Evolutionary conservation across 2,113 vertebrate species (phyloP).

Genomic region (Pavo muticus): DNA sequence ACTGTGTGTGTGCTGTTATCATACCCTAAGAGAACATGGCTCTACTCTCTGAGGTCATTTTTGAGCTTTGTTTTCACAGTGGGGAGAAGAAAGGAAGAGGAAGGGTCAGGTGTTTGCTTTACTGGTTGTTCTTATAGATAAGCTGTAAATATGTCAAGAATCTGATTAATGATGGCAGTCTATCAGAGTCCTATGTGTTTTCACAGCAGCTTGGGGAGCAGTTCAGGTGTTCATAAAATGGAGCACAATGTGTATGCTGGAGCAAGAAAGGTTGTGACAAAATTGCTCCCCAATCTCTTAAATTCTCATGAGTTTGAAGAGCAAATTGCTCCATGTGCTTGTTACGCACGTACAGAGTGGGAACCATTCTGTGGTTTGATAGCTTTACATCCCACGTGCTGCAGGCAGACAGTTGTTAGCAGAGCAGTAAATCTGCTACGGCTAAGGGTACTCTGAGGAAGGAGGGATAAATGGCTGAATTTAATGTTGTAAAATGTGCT

Average conservation of each 20-base stretch:
- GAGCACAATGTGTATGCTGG: neutral
- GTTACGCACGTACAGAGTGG: fast-evolving
- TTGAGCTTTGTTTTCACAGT: neutral
- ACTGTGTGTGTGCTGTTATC: too few relatives aligned
- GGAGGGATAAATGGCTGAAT: neutral
- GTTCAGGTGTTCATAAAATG: neutral
- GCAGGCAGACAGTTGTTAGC: neutral
- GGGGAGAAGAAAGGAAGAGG: neutral
- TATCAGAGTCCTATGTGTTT: fast-evolving
- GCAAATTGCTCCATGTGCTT: neutral
- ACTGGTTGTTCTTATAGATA: neutral
- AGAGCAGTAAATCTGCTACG: neutral
- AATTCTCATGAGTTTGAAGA: neutral
- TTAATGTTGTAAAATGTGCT: neutral
- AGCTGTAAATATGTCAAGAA: neutral
- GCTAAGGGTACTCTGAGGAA: neutral
- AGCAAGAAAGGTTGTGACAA: neutral
- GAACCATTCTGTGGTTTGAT: neutral
- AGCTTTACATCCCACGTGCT: neutral
- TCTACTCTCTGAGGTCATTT: neutral
- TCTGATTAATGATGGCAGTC: neutral
- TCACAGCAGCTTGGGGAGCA: neutral
- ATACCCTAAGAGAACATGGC: fast-evolving
- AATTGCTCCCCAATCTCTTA: neutral
- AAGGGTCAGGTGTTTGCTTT: neutral